A percentile compares a stretch with the other conserved stretches of the same genome.
These are phyloP conservation scores for Acrocephalus scirpaceus DNA, from an alignment of 2,797 vertebrate species.

Conservation along the genomic window DNA sequence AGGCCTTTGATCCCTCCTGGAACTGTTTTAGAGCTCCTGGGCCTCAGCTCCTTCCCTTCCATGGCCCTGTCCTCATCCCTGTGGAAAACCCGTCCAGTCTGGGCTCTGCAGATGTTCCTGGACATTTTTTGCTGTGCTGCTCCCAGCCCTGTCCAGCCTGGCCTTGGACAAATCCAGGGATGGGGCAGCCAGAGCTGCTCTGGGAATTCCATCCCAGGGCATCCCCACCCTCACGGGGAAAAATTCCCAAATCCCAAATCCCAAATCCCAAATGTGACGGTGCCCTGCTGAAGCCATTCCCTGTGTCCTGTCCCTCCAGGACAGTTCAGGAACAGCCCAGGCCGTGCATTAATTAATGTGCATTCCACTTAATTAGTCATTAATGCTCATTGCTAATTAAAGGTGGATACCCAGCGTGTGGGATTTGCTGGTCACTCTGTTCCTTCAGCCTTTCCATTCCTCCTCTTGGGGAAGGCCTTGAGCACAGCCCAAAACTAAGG, in stretches of 20 bases:
- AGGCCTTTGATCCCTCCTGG: neutral
- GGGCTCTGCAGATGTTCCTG: neutral
- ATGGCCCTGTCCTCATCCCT: neutral
- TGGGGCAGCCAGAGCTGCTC: neutral
- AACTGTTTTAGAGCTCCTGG: neutral
- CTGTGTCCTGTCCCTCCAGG: neutral
- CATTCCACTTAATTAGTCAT: no score
- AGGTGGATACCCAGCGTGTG: neutral
- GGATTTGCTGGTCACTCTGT: neutral
- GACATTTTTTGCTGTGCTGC: neutral
- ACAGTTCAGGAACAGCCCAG: neutral
- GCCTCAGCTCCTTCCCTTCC: neutral
- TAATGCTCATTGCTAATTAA: no score
- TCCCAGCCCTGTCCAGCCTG: neutral
- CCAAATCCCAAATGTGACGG: neutral
- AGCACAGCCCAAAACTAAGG: neutral
- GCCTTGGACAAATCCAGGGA: neutral
- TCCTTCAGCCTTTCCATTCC: neutral
- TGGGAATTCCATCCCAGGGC: neutral
- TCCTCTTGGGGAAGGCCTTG: accelerated
- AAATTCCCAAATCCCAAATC: neutral
- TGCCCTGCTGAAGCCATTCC: neutral
- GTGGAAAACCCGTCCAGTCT: neutral
- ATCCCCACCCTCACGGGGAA: neutral
- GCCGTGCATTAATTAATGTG: no score